Percentiles rank a stretch among this genome's conserved stretches.
These are phyloP conservation scores for Simalia tracyae DNA, from an alignment of 2,797 vertebrate species.

Conservation along the genomic window DNA sequence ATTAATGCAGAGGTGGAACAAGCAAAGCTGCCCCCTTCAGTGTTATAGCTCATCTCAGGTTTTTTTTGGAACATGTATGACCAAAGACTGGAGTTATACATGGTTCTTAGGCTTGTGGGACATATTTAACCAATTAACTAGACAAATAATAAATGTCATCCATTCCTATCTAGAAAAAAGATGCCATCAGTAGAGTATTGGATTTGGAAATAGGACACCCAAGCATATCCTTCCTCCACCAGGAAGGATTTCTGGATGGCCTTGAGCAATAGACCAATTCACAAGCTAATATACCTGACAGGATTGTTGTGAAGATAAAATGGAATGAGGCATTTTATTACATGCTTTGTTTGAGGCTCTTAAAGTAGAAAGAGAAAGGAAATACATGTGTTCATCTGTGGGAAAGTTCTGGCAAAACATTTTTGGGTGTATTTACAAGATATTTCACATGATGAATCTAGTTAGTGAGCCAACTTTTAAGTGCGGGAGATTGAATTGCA, in stretches of 20 bases:
- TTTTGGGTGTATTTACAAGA: background rate
- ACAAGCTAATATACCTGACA: background rate
- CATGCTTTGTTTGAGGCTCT: background rate
- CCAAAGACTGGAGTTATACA: background rate
- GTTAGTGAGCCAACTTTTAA: background rate
- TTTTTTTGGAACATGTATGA: background rate
- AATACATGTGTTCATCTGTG: background rate
- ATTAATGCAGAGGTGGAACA: background rate
- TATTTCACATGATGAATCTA: background rate
- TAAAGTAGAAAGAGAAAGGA: background rate
- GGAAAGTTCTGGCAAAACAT: background rate
- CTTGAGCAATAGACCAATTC: background rate
- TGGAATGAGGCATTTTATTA: background rate
- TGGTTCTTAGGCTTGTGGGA: background rate
- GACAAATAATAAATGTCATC: constrained; percentile 27
- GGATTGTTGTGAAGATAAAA: constrained; percentile 3
- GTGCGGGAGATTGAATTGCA: background rate
- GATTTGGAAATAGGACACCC: background rate
- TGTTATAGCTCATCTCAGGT: background rate
- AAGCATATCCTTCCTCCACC: background rate
- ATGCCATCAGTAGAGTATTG: constrained; percentile 5
- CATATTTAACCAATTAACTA: constrained; percentile 26
- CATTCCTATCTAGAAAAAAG: constrained; percentile 12
- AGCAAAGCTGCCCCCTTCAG: background rate
- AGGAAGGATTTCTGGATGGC: background rate